Evolutionary conservation across 1,140 invertebrate species (phyloP).

Genomic region (Anagrus nilaparvatae): DNA sequence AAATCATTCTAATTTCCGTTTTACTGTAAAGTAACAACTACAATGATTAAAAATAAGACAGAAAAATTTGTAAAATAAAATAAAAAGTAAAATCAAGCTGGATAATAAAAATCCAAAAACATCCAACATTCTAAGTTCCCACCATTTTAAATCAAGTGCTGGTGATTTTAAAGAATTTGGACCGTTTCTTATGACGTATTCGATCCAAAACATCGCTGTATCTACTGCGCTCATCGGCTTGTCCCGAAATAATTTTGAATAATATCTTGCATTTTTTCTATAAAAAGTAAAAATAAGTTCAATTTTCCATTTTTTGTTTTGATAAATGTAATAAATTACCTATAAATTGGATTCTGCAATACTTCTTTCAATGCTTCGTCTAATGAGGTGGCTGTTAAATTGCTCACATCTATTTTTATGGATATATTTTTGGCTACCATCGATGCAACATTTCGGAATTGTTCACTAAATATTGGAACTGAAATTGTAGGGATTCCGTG

Average conservation of each 20-base stretch:
- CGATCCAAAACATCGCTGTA: conserved; percentile 45
- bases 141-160: conserved; percentile 22
- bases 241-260: conserved; percentile 29
- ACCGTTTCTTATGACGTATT: conserved; percentile 41
- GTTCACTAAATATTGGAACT: conserved; percentile 52
- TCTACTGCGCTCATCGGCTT: conserved; percentile 41
- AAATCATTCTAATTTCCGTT: no score
- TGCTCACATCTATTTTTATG: not conserved
- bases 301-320: no score
- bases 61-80: no score
- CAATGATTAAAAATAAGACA: no score
- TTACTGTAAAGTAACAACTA: no score
- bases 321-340: no score
- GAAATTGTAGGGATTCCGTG: conserved; percentile 49
- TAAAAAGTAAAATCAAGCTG: not conserved
- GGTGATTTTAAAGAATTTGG: conserved; percentile 26
- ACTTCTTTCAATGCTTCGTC: not conserved
- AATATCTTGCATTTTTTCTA: conserved; percentile 15
- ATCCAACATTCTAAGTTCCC: conserved; percentile 28
- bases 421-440: conserved; percentile 21
- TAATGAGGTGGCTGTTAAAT: not conserved
- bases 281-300: conserved; percentile 2
- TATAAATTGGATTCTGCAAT: no score
- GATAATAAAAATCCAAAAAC: conserved; percentile 21
- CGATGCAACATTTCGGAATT: conserved; percentile 40